phyloP scores from a whole-genome alignment of 2,113 vertebrate genomes.

The Hyla sarda region DNA sequence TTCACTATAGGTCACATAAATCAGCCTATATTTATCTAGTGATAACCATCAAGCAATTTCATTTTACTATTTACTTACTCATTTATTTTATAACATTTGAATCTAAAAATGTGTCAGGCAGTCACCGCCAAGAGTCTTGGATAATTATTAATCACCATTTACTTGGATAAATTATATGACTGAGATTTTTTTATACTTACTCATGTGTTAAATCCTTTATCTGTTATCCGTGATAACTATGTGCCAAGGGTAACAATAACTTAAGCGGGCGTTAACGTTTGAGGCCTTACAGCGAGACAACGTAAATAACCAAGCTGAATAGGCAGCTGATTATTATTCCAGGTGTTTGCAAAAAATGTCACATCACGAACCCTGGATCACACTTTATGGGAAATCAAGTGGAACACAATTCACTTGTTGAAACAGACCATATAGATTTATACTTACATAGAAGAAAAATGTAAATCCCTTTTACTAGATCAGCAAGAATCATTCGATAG shows the following conservation, averaged over 20 bases:
- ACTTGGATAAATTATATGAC: slow-evolving; percentile 27
- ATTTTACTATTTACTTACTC: background rate
- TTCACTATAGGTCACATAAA: background rate
- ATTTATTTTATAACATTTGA: background rate
- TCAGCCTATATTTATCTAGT: background rate
- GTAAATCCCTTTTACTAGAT: background rate
- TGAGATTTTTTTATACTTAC: slow-evolving; percentile 7
- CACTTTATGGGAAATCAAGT: background rate
- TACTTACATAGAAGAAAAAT: background rate
- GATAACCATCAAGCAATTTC: background rate
- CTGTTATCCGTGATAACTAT: slow-evolving; percentile 14
- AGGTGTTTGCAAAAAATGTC: slow-evolving; percentile 25
- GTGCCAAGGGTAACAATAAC: slow-evolving; percentile 28
- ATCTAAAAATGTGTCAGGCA: background rate
- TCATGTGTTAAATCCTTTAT: slow-evolving; percentile 35
- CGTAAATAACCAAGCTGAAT: slow-evolving; percentile 9
- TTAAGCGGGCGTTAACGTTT: slow-evolving; percentile 2
- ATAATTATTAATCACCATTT: slow-evolving; percentile 20
- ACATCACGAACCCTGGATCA: background rate
- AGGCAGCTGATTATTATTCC: background rate
- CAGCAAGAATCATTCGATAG: background rate
- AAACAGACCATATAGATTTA: background rate
- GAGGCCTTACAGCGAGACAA: background rate
- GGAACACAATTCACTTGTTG: background rate
- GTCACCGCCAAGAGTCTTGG: background rate